phyloP scores from a whole-genome alignment of 2,797 vertebrate species.

The Garrulus glandarius region DNA sequence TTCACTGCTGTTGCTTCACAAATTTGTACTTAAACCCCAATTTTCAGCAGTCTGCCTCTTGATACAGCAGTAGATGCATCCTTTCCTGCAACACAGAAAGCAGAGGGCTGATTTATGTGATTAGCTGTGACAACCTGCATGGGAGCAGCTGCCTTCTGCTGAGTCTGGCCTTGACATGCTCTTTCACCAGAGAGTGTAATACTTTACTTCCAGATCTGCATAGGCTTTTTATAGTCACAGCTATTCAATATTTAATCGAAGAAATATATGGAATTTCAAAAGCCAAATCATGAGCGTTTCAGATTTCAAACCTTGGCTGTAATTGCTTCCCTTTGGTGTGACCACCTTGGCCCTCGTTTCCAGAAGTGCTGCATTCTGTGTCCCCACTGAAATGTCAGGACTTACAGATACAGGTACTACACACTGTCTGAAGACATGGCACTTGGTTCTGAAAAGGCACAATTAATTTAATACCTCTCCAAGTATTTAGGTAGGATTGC shows the following conservation, averaged over 20 bases:
- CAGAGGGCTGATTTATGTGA: neutral
- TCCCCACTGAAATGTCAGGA: neutral
- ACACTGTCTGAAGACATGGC: neutral
- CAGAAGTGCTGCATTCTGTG: neutral
- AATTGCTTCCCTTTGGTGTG: neutral
- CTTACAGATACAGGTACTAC: accelerated
- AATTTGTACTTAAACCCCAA: neutral
- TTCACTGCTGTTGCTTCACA: neutral
- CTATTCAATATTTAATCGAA: conserved; percentile 26
- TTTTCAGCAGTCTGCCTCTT: neutral
- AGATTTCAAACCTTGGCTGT: neutral
- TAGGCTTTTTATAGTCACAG: neutral
- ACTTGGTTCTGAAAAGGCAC: neutral
- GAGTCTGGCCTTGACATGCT: neutral
- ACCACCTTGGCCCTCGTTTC: neutral
- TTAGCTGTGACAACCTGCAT: neutral
- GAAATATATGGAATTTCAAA: neutral
- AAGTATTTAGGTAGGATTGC: neutral
- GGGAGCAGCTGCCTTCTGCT: neutral
- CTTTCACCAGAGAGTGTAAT: neutral
- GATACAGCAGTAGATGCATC: neutral
- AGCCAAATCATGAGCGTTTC: neutral
- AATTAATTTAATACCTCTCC: neutral
- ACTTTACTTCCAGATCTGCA: neutral
- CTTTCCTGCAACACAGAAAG: neutral